phyloP scores from a whole-genome alignment of 2,113 vertebrate genomes.

The Ciconia maguari region DNA sequence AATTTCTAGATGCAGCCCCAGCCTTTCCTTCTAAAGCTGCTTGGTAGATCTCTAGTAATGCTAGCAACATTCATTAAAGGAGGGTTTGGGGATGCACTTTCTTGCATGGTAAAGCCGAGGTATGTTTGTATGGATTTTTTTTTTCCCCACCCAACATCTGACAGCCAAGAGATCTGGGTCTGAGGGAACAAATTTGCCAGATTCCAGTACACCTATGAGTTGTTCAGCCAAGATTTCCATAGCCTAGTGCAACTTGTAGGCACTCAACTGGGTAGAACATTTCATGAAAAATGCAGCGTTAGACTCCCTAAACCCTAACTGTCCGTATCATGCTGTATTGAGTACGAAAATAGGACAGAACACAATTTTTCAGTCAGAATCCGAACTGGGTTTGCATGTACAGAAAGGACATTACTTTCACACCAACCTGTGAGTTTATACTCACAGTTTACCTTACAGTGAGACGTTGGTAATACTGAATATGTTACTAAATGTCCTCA shows the following conservation, averaged over 20 bases:
- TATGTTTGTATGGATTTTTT: background rate
- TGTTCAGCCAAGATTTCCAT: background rate
- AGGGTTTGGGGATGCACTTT: background rate
- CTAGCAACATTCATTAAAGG: background rate
- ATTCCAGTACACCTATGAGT: background rate
- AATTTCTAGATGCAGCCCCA: background rate
- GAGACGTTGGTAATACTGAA: background rate
- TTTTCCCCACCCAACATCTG: background rate
- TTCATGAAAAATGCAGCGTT: background rate
- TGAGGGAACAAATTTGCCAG: background rate
- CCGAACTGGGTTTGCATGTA: background rate
- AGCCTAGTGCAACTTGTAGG: background rate
- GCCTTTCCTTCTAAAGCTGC: background rate
- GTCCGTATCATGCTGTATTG: background rate
- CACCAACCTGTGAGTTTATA: background rate
- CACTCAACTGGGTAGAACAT: background rate
- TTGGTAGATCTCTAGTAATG: background rate
- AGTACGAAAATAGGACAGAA: background rate
- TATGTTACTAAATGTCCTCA: background rate
- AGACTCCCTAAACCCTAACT: background rate
- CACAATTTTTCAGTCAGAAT: background rate
- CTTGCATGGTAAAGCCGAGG: background rate
- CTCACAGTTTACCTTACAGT: background rate
- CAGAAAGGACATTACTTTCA: background rate
- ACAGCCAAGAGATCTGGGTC: background rate